Conservation (phyloP, 2,797 vertebrate species). For the Poeciliopsis turneri region DNA sequence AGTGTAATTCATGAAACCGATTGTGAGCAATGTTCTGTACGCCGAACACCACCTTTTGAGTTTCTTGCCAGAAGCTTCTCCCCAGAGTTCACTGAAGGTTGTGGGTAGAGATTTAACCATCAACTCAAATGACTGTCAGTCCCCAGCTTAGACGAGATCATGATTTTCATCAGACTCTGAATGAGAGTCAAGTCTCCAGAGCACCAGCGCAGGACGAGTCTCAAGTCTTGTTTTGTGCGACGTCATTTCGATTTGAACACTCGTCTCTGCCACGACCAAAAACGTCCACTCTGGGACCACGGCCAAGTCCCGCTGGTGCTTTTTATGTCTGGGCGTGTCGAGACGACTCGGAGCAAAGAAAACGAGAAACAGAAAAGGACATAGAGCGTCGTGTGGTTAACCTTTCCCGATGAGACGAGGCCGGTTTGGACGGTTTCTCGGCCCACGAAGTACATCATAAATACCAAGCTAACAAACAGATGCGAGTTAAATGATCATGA, state of each 20-base stretch:
- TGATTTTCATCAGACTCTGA: background rate
- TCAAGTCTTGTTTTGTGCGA: background rate
- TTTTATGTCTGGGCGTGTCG: background rate
- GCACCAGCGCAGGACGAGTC: background rate
- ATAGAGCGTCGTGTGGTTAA: background rate
- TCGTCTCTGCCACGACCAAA: background rate
- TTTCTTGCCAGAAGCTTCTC: too few relatives aligned
- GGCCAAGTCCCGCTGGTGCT: background rate
- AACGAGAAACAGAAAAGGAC: background rate
- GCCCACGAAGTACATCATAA: background rate
- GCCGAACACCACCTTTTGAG: too few relatives aligned
- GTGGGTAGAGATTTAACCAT: too few relatives aligned
- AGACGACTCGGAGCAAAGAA: background rate
- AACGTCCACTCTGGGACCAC: background rate
- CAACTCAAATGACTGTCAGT: background rate
- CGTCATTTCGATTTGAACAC: background rate
- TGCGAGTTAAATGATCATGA: slow-evolving; percentile 95
- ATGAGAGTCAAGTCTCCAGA: background rate
- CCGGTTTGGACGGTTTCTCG: slow-evolving; percentile 13
- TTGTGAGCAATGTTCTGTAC: background rate
- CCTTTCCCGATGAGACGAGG: background rate
- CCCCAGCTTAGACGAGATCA: background rate
- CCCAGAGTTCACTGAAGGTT: too few relatives aligned
- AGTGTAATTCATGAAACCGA: background rate
- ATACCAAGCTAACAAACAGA: slow-evolving; percentile 84